These are phyloP conservation scores for Oplegnathus fasciatus DNA, from an alignment of 2,113 vertebrate species.

Conservation along the genomic window DNA sequence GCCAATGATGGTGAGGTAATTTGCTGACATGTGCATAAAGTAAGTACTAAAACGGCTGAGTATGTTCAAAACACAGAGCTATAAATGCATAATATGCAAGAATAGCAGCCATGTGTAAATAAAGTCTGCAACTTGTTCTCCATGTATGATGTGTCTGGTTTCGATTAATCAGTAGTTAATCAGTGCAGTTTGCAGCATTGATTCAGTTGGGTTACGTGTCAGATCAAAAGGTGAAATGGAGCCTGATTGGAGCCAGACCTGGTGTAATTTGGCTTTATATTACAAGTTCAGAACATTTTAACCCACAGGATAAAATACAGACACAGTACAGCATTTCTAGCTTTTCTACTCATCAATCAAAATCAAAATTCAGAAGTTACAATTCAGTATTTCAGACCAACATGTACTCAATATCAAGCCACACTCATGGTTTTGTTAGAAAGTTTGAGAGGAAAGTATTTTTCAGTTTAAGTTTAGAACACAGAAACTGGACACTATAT, in stretches of 20 bases:
- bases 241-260: neutral
- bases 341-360: neutral
- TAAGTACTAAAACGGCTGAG: neutral
- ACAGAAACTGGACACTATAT: neutral
- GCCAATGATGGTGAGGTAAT: neutral
- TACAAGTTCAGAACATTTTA: neutral
- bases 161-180: slow-evolving; percentile 19
- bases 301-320: neutral
- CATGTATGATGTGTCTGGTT: neutral
- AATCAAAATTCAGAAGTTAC: neutral
- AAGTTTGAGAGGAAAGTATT: neutral
- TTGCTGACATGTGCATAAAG: slow-evolving; percentile 14
- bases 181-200: neutral
- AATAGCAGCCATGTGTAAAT: neutral
- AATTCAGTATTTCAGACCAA: neutral
- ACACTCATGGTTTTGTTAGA: neutral
- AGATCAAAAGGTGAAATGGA: slow-evolving; percentile 19
- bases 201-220: neutral
- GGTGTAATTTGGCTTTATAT: neutral
- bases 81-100: neutral
- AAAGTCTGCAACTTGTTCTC: neutral
- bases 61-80: slow-evolving; percentile 3
- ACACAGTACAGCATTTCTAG: neutral
- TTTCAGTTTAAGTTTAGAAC: neutral
- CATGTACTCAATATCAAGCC: neutral